These are phyloP conservation scores for Cryptus viduatorius DNA, from an alignment of 2,888 invertebrate genomes.

Conservation along the genomic window DNA sequence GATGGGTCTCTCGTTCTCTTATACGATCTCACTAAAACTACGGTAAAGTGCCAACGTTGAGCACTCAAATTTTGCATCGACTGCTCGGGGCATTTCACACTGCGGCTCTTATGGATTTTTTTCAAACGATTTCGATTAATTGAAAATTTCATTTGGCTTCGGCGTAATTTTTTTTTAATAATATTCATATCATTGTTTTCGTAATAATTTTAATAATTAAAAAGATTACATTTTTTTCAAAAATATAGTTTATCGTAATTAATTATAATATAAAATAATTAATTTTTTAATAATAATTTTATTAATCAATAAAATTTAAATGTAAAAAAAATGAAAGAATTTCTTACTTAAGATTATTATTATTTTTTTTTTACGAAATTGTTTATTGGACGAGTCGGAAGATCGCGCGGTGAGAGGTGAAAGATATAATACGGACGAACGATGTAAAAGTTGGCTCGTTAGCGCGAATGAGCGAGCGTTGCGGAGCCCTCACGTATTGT, in stretches of 20 bases:
- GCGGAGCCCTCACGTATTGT: conserved; percentile 75
- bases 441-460: conserved; percentile 73
- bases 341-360: background rate
- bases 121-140: conserved; percentile 24
- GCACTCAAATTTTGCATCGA: conserved; percentile 56
- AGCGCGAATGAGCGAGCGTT: conserved; percentile 72
- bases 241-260: too few relatives aligned
- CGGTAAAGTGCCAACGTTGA: conserved; percentile 21
- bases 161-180: background rate
- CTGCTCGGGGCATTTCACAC: conserved; percentile 54
- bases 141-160: background rate
- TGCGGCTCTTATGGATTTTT: conserved; percentile 27
- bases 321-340: background rate
- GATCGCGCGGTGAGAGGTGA: conserved; percentile 66
- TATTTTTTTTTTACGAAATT: background rate
- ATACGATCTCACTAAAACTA: conserved; percentile 62
- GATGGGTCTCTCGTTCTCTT: conserved; percentile 55
- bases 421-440: conserved; percentile 59
- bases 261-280: too few relatives aligned
- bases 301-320: too few relatives aligned
- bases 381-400: conserved; percentile 12
- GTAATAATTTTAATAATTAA: too few relatives aligned
- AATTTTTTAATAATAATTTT: too few relatives aligned
- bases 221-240: too few relatives aligned
- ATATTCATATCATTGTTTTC: background rate